These are phyloP conservation scores for Manduca sexta DNA, from an alignment of 1,140 invertebrate species.

Conservation along the genomic window DNA sequence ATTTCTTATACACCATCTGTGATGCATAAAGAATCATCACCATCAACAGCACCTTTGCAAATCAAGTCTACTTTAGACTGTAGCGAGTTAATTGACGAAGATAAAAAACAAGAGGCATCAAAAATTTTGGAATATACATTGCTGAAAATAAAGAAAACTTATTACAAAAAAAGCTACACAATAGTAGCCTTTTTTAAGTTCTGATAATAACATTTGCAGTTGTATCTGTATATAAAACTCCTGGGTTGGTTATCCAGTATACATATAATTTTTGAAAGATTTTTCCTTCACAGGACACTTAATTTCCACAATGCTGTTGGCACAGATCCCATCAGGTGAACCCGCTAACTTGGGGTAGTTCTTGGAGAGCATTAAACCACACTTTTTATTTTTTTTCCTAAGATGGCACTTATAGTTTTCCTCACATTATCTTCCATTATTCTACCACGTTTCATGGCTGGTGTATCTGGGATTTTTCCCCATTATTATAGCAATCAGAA, in stretches of 20 bases:
- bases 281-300: constrained; percentile 25
- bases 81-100: too few species aligned
- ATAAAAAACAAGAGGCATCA: too few species aligned
- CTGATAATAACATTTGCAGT: constrained; percentile 6
- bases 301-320: constrained; percentile 25
- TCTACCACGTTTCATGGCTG: constrained; percentile 26
- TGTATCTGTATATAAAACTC: constrained; percentile 14
- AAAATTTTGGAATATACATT: not conserved
- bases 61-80: too few species aligned
- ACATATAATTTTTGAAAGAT: constrained; percentile 8
- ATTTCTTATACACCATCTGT: too few species aligned
- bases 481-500: constrained; percentile 12
- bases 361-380: constrained; percentile 17
- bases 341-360: constrained; percentile 23
- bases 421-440: constrained; percentile 21
- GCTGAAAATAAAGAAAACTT: too few species aligned
- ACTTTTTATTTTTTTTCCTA: constrained; percentile 26
- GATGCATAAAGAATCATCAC: too few species aligned
- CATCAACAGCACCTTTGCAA: too few species aligned
- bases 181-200: constrained; percentile 8
- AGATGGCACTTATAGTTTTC: constrained; percentile 6
- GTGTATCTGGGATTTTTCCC: constrained; percentile 26
- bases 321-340: constrained; percentile 22
- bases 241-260: constrained; percentile 9
- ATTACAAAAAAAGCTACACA: constrained; percentile 13